phyloP scores from a whole-genome alignment of 2,113 vertebrate genomes.

The Cryptomyrus ogoouensis region DNA sequence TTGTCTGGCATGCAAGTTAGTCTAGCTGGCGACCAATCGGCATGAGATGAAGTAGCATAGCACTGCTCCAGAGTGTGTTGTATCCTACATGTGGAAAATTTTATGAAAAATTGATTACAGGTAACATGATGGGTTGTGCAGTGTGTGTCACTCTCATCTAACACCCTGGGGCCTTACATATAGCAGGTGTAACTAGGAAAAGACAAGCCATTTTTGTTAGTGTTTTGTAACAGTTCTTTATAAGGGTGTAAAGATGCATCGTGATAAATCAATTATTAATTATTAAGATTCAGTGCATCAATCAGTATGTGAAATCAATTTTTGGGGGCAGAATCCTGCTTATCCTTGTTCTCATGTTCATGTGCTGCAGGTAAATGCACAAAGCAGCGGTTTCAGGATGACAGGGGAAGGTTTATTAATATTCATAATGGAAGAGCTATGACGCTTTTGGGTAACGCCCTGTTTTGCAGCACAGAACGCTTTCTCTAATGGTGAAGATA shows the following conservation, averaged over 20 bases:
- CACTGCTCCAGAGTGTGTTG: not conserved
- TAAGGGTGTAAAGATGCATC: not conserved
- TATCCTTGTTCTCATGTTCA: not conserved
- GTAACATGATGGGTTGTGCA: not conserved
- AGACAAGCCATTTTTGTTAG: not conserved
- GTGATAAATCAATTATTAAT: not conserved
- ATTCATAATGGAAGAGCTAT: not conserved
- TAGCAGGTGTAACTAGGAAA: not conserved
- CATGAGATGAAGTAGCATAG: not conserved
- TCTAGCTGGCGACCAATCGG: not conserved
- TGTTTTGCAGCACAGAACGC: not conserved
- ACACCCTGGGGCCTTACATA: not conserved
- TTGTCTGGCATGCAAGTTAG: not conserved
- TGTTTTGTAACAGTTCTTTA: not conserved
- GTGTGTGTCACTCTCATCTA: not conserved
- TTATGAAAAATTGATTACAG: not conserved
- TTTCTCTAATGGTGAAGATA: not conserved
- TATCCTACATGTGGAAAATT: not conserved
- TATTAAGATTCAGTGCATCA: not conserved
- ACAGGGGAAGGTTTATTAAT: not conserved
- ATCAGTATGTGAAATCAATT: not conserved
- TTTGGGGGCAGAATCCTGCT: not conserved
- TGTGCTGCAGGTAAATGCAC: not conserved
- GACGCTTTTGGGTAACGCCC: not conserved
- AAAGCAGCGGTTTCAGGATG: not conserved